Base-by-base conservation (phyloP, 2,113 vertebrate species). In the Lagopus leucura region DNA sequence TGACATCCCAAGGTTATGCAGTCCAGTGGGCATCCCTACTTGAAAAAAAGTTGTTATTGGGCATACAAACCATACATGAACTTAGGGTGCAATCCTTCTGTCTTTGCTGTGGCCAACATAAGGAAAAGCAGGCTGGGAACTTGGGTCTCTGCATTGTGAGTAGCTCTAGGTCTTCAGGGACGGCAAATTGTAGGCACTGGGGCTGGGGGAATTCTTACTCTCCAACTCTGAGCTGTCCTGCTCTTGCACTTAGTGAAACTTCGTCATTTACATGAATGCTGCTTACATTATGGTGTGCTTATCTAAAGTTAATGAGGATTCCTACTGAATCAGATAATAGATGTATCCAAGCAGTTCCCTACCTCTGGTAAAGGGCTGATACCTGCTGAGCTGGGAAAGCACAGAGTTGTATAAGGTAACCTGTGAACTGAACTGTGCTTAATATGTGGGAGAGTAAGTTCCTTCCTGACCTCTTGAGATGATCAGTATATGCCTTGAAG, bases 401-500 rank as follows among this genome's bases (percentile, higher is more conserved):
- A 0, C 21, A 79, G 69, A 88, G 28, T 78, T 89, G 10, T 2
- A 57, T 0, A 20, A 77, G 40, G 32, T 85, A 79, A 66, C 58
- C 45, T 76, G 40, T 78, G 48, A 88, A 50, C 61, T 81, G 58
- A 91, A 83, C 54, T 65, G 21, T 69, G 54, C 79, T 81, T 93
- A 18, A 1, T 69, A 27, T 34, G 40, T 81, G 47, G 92, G 86
- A 83, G 79, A 90, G 63, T 72, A 74, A 86, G 52, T 84, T 90
- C 77, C 70, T 91, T 88, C 90, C 63, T 96, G 90, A 94, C 90
- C 94, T 92, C 83, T 91, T 57, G 73, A 90, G 79, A 57, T 75
- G 79, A 94, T 92, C 85, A n/a, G 60, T 75, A 8, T 67, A 38
- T 93, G 91, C 93, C 96, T 90, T 73, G 80, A 84, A 96, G 91